A percentile compares a stretch with the other conserved stretches of the same genome.
These are phyloP conservation scores for Liopterus haemorrhoidalis DNA, from an alignment of 2,888 invertebrate species.

Conservation along the genomic window DNA sequence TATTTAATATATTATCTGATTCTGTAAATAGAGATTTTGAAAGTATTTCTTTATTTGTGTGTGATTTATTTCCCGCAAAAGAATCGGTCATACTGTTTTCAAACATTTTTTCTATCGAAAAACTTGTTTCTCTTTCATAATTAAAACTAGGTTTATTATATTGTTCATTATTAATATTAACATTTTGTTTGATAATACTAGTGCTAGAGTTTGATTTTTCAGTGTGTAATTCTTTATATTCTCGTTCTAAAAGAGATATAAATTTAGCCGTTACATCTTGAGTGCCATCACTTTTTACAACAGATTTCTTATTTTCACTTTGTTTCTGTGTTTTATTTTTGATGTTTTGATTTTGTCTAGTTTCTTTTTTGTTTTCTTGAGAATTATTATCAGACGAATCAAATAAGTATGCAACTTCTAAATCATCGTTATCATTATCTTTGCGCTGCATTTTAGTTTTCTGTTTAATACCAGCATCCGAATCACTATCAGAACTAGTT, in stretches of 20 bases:
- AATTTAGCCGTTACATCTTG: conserved; percentile 9
- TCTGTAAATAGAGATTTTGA: conserved; percentile 27
- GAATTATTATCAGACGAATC: conserved; percentile 29
- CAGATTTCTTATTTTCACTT: no score
- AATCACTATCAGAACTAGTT: conserved; percentile 27
- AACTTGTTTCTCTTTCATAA: no score
- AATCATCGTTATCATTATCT: conserved; percentile 32
- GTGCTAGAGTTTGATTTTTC: no score
- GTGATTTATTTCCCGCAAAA: conserved; percentile 19
- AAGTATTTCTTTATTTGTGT: conserved; percentile 16
- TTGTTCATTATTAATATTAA: no score
- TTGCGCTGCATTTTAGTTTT: conserved; percentile 22
- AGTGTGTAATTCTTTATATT: conserved; percentile 13
- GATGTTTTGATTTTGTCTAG: conserved; percentile 14
- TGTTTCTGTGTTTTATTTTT: no score
- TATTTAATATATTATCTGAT: no score
- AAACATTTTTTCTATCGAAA: no score
- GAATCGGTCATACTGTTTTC: no score
- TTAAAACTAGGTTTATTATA: no score
- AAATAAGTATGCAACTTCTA: conserved; percentile 36
- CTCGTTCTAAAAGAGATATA: conserved; percentile 11
- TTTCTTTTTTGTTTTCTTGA: conserved; percentile 19
- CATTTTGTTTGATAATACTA: no score
- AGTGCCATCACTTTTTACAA: no score
- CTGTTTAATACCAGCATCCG: conserved; percentile 20